Percentiles rank a stretch among this genome's conserved stretches.
phyloP scores from a whole-genome alignment of 2,888 invertebrate genomes.

The Drosophila prolongata region DNA sequence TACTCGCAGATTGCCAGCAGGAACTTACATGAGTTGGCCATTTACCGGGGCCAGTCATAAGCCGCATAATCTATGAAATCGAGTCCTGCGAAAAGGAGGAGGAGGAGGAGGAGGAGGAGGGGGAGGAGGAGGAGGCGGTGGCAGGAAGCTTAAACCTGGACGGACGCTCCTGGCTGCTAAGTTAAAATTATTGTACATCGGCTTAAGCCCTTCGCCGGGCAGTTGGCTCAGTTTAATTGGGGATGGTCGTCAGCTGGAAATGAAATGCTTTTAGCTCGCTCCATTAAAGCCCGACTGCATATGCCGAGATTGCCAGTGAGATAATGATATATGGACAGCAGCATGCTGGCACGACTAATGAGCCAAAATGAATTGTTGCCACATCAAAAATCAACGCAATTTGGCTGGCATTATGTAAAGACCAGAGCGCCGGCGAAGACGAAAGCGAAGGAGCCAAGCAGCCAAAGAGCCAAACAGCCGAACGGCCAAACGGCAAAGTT shows the following conservation, averaged over 20 bases:
- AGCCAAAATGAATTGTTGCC: constrained; percentile 76
- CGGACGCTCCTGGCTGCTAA: constrained; percentile 43
- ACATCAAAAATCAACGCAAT: constrained; percentile 77
- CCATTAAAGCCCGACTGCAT: constrained; percentile 53
- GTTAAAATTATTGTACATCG: constrained; percentile 56
- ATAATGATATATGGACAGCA: constrained; percentile 71
- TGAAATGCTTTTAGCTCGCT: constrained; percentile 47
- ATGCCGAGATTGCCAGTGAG: constrained; percentile 43
- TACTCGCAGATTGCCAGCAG: constrained; percentile 19
- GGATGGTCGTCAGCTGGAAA: constrained; percentile 10
- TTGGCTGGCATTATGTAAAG: constrained; percentile 72
- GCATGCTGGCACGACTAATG: constrained; percentile 71
- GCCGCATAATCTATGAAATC: constrained; percentile 55
- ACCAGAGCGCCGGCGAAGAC: constrained; percentile 20
- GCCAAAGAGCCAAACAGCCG: background rate
- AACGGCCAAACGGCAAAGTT: constrained; percentile 57
- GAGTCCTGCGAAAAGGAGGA: constrained; percentile 21
- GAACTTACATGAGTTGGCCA: constrained; percentile 45
- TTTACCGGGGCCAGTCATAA: constrained; percentile 51
- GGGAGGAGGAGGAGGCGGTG: background rate
- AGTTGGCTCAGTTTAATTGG: constrained; percentile 38
- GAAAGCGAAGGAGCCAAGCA: constrained; percentile 9
- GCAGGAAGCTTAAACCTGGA: constrained; percentile 33
- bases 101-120: background rate
- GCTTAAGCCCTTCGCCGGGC: constrained; percentile 43